Evolutionary conservation across 1,140 invertebrate genomes (phyloP).

Genomic region (Mizuhopecten yessoensis): DNA sequence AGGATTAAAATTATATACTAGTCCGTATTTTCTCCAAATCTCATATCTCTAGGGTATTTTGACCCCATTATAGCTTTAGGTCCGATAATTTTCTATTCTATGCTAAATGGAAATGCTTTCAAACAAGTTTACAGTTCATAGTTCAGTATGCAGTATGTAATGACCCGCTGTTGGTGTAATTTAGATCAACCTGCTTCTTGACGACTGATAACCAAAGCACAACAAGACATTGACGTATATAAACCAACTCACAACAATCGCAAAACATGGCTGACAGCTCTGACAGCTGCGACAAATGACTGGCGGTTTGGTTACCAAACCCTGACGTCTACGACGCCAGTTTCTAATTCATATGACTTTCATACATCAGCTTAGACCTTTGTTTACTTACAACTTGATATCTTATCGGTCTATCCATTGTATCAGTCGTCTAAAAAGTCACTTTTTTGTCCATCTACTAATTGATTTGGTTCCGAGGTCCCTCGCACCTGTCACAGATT

Average conservation of each 20-base stretch:
- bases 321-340: background rate
- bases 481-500: background rate
- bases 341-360: background rate
- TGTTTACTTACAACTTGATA: constrained; percentile 4
- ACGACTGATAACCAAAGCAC: background rate
- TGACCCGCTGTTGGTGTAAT: too few species aligned
- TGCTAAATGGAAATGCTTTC: too few species aligned
- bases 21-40: too few species aligned
- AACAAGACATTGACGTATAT: background rate
- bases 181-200: too few species aligned
- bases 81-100: too few species aligned
- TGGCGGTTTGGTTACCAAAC: background rate
- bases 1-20: too few species aligned
- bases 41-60: too few species aligned
- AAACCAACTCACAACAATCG: background rate
- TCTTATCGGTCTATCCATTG: background rate
- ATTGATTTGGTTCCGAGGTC: background rate
- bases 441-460: background rate
- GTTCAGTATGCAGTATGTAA: too few species aligned
- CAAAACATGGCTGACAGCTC: constrained; percentile 28
- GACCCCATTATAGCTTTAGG: too few species aligned
- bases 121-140: too few species aligned
- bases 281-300: constrained; percentile 13
- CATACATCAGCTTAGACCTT: background rate
- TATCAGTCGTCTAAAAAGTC: background rate